A percentile compares a stretch with the other conserved stretches of the same genome.
Evolutionary conservation across 2,797 vertebrate species (phyloP).

Genomic region (Poeciliopsis turneri): DNA sequence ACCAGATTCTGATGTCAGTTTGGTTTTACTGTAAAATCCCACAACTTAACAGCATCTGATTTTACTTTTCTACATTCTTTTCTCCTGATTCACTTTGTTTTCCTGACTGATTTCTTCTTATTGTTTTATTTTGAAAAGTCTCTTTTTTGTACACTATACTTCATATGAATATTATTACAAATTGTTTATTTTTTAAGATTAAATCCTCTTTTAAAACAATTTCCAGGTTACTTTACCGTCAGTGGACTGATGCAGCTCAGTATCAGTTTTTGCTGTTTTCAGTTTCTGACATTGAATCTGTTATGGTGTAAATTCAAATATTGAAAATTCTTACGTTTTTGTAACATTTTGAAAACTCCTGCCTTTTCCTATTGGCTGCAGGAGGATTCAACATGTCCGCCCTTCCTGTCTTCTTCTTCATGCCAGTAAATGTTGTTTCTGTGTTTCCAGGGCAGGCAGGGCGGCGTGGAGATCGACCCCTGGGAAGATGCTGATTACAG

Average conservation of each 20-base stretch:
- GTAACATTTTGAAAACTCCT: background rate
- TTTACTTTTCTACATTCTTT: background rate
- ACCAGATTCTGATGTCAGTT: background rate
- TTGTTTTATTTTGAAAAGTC: background rate
- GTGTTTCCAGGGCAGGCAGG: conserved; percentile 82
- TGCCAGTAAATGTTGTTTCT: background rate
- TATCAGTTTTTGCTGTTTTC: too few relatives aligned
- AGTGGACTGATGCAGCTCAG: background rate
- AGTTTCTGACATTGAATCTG: background rate
- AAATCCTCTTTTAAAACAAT: background rate
- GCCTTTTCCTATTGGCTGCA: background rate
- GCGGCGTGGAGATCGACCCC: conserved; percentile 86
- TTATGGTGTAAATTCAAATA: background rate
- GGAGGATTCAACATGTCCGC: background rate
- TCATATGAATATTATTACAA: background rate
- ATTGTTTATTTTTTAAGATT: background rate
- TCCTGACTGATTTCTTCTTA: background rate
- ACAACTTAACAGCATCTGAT: background rate
- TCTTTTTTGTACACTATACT: background rate
- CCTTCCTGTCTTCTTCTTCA: background rate
- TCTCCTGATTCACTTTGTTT: background rate
- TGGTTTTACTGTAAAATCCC: background rate
- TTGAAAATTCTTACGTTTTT: too few relatives aligned
- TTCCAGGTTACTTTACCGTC: too few relatives aligned
- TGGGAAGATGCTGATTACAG: conserved; percentile 90